Conservation (phyloP, 2,113 vertebrate species). For the Triplophysa tibetana region DNA sequence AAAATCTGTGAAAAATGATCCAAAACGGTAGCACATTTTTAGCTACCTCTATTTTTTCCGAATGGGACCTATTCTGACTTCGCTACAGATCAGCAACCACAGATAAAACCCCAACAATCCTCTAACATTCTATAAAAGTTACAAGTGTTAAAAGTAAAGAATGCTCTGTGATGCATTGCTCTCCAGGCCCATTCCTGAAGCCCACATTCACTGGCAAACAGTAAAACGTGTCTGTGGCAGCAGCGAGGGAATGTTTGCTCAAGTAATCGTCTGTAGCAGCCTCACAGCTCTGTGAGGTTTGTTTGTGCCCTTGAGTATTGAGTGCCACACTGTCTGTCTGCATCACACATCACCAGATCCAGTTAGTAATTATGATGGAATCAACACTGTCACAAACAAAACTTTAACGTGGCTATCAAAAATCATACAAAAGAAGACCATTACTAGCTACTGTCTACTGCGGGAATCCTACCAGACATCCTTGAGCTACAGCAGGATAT, state of each 20-base stretch:
- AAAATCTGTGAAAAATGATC: too few species aligned
- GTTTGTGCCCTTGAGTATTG: slow-evolving; percentile 40
- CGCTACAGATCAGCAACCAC: background rate
- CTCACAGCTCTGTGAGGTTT: slow-evolving; percentile 57
- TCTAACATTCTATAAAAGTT: background rate
- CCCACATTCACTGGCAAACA: slow-evolving; percentile 56
- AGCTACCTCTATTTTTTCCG: too few species aligned
- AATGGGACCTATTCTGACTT: too few species aligned
- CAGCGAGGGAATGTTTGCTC: slow-evolving; percentile 65
- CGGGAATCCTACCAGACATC: background rate
- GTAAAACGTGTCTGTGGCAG: slow-evolving; percentile 64
- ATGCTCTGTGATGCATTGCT: slow-evolving; percentile 26
- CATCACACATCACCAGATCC: slow-evolving; percentile 40
- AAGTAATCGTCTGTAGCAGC: slow-evolving; percentile 57
- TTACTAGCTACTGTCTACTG: background rate
- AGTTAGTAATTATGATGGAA: background rate
- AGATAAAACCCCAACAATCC: background rate
- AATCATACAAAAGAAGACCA: background rate
- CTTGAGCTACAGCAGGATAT: background rate
- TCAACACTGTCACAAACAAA: background rate
- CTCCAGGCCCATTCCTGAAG: slow-evolving; percentile 52
- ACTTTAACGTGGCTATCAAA: background rate
- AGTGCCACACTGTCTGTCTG: slow-evolving; percentile 58
- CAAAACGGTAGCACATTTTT: too few species aligned
- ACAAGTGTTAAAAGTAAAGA: slow-evolving; percentile 10